These are phyloP conservation scores for Elgaria multicarinata DNA, from an alignment of 2,113 vertebrate species.

Conservation along the genomic window DNA sequence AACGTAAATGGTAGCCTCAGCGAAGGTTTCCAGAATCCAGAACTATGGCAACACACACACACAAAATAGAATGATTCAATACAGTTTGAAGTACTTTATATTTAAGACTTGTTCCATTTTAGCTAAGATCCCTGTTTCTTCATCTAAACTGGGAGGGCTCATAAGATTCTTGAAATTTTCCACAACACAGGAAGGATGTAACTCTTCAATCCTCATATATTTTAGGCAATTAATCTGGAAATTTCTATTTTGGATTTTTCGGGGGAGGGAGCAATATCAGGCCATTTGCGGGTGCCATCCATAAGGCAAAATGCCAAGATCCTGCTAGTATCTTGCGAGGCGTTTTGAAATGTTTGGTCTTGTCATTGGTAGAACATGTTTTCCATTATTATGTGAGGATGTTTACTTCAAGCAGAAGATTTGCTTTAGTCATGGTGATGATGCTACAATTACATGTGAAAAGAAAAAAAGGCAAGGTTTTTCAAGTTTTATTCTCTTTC, in stretches of 20 bases:
- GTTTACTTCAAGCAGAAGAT: background rate
- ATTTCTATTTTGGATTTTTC: background rate
- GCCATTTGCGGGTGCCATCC: background rate
- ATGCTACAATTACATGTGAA: background rate
- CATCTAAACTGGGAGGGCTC: background rate
- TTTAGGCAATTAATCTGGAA: background rate
- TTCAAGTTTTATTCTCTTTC: background rate
- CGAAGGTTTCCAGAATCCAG: background rate
- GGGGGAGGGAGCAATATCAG: too few relatives aligned
- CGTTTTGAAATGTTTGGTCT: background rate
- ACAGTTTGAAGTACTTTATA: background rate
- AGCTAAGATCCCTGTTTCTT: background rate
- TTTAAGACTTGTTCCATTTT: background rate
- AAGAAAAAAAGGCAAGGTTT: background rate
- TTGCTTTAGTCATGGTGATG: background rate
- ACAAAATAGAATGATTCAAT: background rate
- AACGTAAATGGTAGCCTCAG: too few relatives aligned
- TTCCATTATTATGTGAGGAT: slow-evolving; percentile 4
- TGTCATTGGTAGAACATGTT: background rate
- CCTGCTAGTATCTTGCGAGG: background rate
- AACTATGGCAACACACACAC: background rate
- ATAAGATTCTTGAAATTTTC: background rate
- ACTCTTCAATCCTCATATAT: too few relatives aligned
- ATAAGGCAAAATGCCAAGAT: background rate
- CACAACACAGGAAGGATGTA: too few relatives aligned